Evolutionary conservation across 2,113 vertebrate species (phyloP).

Genomic region (Cranoglanis bouderius): DNA sequence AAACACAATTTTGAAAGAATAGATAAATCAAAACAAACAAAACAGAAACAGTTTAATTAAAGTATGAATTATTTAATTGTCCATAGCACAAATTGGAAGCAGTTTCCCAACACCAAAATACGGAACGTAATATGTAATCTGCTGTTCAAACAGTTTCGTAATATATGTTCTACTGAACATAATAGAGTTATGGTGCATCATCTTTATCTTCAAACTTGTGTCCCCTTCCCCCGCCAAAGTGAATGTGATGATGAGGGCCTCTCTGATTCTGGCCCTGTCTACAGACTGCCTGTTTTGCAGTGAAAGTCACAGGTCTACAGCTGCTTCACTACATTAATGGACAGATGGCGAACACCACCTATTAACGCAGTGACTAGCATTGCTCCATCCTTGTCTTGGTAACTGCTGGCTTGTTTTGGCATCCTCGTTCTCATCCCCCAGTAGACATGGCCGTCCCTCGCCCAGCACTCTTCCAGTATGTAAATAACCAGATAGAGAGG

Average conservation of each 20-base stretch:
- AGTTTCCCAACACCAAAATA: not conserved
- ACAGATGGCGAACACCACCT: slow-evolving; percentile 74
- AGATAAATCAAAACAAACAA: not conserved
- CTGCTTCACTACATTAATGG: slow-evolving; percentile 60
- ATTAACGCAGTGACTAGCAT: slow-evolving; percentile 68
- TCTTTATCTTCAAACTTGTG: not conserved
- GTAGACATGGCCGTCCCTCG: slow-evolving; percentile 35
- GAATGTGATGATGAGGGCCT: slow-evolving; percentile 60
- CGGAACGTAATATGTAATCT: not conserved
- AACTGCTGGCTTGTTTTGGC: slow-evolving; percentile 76
- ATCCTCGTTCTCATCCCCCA: slow-evolving; percentile 66
- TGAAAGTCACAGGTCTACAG: slow-evolving; percentile 67
- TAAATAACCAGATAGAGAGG: slow-evolving; percentile 69
- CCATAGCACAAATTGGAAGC: not conserved
- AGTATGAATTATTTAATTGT: not conserved
- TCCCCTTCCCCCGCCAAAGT: slow-evolving; percentile 35
- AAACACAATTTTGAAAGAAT: not conserved
- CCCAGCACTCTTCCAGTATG: slow-evolving; percentile 60
- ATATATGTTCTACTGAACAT: not conserved
- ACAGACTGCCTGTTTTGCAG: slow-evolving; percentile 70
- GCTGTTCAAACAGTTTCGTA: not conserved
- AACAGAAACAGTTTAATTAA: not conserved
- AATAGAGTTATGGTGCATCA: not conserved
- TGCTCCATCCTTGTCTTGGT: slow-evolving; percentile 74
- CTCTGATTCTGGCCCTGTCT: slow-evolving; percentile 56